Evolutionary conservation across 2,797 vertebrate species (phyloP).

Genomic region (Sebastiscus tertius): DNA sequence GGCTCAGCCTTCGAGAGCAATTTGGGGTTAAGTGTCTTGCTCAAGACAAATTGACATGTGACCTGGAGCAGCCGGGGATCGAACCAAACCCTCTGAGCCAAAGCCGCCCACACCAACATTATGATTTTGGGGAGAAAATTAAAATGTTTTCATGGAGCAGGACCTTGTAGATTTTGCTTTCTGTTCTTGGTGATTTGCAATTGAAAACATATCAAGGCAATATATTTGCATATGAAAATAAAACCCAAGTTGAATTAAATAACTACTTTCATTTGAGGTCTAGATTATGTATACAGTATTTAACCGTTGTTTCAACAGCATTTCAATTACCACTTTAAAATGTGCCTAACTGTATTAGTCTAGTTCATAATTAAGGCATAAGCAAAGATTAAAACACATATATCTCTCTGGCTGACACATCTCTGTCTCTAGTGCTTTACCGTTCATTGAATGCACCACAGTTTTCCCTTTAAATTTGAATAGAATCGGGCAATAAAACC

Average conservation of each 20-base stretch:
- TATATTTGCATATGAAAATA: not conserved
- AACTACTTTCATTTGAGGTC: not conserved
- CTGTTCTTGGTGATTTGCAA: too few relatives aligned
- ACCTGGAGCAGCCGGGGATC: too few relatives aligned
- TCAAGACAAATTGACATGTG: too few relatives aligned
- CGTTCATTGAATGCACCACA: not conserved
- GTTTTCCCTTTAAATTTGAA: constrained; percentile 2
- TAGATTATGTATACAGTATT: not conserved
- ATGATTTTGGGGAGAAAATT: too few relatives aligned
- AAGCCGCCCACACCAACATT: too few relatives aligned
- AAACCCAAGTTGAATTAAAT: not conserved
- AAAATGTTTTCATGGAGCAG: too few relatives aligned
- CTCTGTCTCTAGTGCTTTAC: not conserved
- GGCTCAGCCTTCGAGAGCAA: too few relatives aligned
- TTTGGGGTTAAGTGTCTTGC: too few relatives aligned
- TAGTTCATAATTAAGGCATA: not conserved
- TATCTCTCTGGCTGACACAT: not conserved
- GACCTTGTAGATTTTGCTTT: too few relatives aligned
- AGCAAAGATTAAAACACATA: not conserved
- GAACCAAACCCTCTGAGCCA: too few relatives aligned
- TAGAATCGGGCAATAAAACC: constrained; percentile 24
- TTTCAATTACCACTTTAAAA: not conserved
- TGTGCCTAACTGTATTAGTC: not conserved
- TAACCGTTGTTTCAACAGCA: not conserved
- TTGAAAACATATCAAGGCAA: not conserved